Conservation (phyloP, 2,888 invertebrate genomes). For the Acrobasis consociella region DNA sequence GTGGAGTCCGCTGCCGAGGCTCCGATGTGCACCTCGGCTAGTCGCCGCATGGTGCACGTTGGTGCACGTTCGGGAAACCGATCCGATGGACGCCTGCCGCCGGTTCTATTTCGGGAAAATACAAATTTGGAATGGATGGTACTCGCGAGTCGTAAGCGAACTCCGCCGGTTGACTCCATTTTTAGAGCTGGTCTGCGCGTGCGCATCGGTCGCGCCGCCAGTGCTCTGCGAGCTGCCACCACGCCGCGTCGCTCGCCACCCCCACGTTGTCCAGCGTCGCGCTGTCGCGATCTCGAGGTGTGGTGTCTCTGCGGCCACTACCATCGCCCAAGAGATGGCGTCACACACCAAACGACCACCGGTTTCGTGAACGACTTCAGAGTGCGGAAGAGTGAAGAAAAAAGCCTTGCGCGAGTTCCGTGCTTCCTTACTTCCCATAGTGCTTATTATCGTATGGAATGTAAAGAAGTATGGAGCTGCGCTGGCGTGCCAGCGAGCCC, state of each 20-base stretch:
- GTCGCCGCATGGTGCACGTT: constrained; percentile 69
- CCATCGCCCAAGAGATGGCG: constrained; percentile 54
- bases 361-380: constrained; percentile 36
- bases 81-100: constrained; percentile 80
- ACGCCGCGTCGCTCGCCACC: constrained; percentile 75
- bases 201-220: constrained; percentile 75
- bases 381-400: constrained; percentile 58
- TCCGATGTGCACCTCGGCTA: constrained; percentile 54
- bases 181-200: constrained; percentile 82
- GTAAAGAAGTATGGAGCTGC: constrained; percentile 98
- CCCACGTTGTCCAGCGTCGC: constrained; percentile 49
- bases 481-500: constrained; percentile 70
- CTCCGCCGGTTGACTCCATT: constrained; percentile 80
- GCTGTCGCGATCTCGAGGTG: constrained; percentile 37
- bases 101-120: constrained; percentile 89
- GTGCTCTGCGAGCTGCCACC: constrained; percentile 74
- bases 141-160: constrained; percentile 79
- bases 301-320: constrained; percentile 29
- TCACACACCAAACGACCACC: constrained; percentile 39
- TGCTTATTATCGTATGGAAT: constrained; percentile 94
- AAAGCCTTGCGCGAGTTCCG: constrained; percentile 89
- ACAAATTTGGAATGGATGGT: constrained; percentile 89
- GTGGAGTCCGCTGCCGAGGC: constrained; percentile 45
- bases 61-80: constrained; percentile 80
- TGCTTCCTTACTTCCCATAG: constrained; percentile 99